Base-by-base conservation (phyloP, 1,140 invertebrate genomes). In the Paracyclopina nana region DNA sequence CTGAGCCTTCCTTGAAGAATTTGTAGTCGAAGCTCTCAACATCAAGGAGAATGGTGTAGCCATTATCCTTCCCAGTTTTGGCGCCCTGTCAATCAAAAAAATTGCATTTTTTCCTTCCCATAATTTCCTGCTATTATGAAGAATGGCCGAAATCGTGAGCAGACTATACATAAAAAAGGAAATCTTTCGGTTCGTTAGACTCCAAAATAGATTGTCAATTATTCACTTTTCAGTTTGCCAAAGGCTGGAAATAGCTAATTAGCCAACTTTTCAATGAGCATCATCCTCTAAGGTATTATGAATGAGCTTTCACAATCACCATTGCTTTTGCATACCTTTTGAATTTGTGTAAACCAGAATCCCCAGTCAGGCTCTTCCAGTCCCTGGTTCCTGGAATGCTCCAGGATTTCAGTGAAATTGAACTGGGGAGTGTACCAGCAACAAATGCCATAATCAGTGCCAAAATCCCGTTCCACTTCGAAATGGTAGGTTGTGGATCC, bases 31-130 rank as follows among this genome's bases (percentile, higher is more conserved):
- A 52, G 40, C 31, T 46, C 27, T 52, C 50, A 18, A 52, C 43
- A 14, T 52, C 50, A 18, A 52, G 27, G 9, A 52, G 41, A 34
- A 52, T 52, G 16, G 50, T 52, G 26, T 52, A 52, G 20, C 50
- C 50, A 40, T 52, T 52, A 26, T 52, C 50, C 26, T 52, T 52
- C 11, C 50, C 50, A 2, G 50, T 52, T 44, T 52, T 52, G 5
- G 50, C 50, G 43, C 50, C 50, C 50, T 52, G 26, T n/a, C n/a
- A n/a, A n/a, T n/a, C n/a, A n/a, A n/a, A n/a, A n/a, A n/a, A n/a
- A n/a, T n/a, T n/a, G n/a, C n/a, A n/a, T n/a, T n/a, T n/a, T n/a
- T n/a, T n/a, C n/a, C n/a, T n/a, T n/a, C n/a, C n/a, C n/a, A n/a
- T n/a, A n/a, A n/a, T n/a, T n/a, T n/a, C n/a, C n/a, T n/a, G n/a